A percentile compares a stretch with the other conserved stretches of the same genome.
phyloP scores from a whole-genome alignment of 2,797 vertebrate genomes.

The Threskiornis aethiopicus region DNA sequence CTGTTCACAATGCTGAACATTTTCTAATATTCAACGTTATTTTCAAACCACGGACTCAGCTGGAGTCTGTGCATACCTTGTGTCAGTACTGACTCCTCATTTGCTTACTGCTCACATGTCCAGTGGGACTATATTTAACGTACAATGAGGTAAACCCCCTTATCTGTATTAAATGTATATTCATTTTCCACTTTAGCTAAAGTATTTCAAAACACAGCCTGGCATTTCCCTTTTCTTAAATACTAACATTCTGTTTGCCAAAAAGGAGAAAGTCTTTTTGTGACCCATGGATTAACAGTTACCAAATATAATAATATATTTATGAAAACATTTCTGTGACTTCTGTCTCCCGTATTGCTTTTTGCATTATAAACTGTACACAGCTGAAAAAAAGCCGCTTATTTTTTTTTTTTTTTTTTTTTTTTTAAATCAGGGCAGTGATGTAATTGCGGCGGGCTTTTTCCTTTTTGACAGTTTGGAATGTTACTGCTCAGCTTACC shows the following conservation, averaged over 20 bases:
- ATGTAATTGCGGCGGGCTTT: not conserved
- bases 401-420: not conserved
- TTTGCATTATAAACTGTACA: not conserved
- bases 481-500: not conserved
- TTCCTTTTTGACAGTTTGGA: not conserved
- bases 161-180: not conserved
- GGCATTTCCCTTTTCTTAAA: not conserved
- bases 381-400: no score
- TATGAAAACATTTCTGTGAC: not conserved
- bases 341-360: not conserved
- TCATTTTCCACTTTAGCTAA: not conserved
- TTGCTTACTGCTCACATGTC: rapidly evolving
- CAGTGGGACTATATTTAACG: not conserved
- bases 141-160: not conserved
- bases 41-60: rapidly evolving
- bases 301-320: not conserved
- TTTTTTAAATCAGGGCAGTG: not conserved
- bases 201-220: not conserved
- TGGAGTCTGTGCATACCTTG: rapidly evolving
- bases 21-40: not conserved
- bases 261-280: not conserved
- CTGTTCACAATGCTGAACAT: not conserved
- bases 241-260: not conserved
- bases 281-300: not conserved
- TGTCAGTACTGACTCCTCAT: not conserved